Evolutionary conservation across 1,140 invertebrate genomes (phyloP), one percentile per base, ranked within the genome.

Genomic region (Campoletis sonorensis): DNA sequence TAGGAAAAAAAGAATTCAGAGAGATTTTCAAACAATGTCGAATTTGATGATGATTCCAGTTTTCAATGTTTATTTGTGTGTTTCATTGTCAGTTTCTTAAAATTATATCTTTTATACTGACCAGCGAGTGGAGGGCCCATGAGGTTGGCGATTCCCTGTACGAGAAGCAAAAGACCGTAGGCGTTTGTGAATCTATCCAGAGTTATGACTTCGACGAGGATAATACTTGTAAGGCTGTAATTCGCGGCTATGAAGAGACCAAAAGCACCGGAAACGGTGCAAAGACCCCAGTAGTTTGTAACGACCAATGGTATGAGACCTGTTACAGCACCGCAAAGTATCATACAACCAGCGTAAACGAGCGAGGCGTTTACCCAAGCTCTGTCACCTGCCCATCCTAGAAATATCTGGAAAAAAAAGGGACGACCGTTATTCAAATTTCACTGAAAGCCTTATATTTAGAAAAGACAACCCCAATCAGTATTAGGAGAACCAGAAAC

Each of bases 101-200:
- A 76, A 76, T 76, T 18, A 16, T 21, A 76, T 77, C 7, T 77
- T n/a, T 30, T 77, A n/a, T 79, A 75, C 75, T 90, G 91, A 96
- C 97, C 97, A 86, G 96, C 97, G 49, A 98, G 87, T 15, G 97
- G 97, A 64, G 97, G 96, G 40, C 97, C 97, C 84, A 97, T 94
- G 2, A 98, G 93, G 89, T 98, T 97, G 0, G 96, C 97, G 51
- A 98, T 91, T 4, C 97, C 98, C 90, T 98, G 97, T 77, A 98
- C 96, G 4, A 98, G 92, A 75, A 98, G 91, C 49, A 98, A 90
- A 79, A 98, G 92, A 15, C 98, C 97, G 87, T 98, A 98, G 4
- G 97, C 97, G 86, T 97, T 97, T 0, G 97, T 97, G 87, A 99
- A 98, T 86, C 95, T 94, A 84, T 98, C 97, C 33, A 98, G 87